Conservation (phyloP, 1,140 invertebrate genomes). For the Papilio xuthus region DNA sequence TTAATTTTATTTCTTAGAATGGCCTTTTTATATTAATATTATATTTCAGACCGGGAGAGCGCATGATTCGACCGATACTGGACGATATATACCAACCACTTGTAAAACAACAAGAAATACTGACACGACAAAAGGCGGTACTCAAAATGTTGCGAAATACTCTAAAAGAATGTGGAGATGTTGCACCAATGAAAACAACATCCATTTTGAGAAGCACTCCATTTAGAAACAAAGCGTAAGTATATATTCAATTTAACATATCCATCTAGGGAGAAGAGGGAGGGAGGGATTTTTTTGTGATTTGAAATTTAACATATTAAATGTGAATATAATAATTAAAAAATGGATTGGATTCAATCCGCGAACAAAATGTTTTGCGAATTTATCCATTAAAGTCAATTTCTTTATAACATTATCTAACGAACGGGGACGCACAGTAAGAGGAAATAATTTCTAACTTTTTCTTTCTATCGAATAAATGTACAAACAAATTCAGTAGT, state of each 20-base stretch:
- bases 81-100: conserved; percentile 87
- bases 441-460: no score
- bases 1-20: no score
- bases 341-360: not conserved
- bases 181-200: conserved; percentile 57
- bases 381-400: no score
- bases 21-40: conserved; percentile 29
- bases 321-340: no score
- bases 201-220: conserved; percentile 69
- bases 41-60: conserved; percentile 81
- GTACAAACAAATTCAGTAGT: no score
- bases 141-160: conserved; percentile 77
- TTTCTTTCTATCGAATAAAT: no score
- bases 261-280: no score
- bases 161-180: conserved; percentile 63
- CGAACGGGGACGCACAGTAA: no score
- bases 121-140: conserved; percentile 80
- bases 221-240: conserved; percentile 67
- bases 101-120: conserved; percentile 83
- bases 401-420: no score
- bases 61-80: conserved; percentile 76
- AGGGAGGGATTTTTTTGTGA: no score
- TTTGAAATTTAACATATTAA: no score
- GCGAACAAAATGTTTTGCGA: no score
- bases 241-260: conserved; percentile 30